Conservation (phyloP, 2,888 invertebrate species). For the Mesorhabditis spiculigera region DNA sequence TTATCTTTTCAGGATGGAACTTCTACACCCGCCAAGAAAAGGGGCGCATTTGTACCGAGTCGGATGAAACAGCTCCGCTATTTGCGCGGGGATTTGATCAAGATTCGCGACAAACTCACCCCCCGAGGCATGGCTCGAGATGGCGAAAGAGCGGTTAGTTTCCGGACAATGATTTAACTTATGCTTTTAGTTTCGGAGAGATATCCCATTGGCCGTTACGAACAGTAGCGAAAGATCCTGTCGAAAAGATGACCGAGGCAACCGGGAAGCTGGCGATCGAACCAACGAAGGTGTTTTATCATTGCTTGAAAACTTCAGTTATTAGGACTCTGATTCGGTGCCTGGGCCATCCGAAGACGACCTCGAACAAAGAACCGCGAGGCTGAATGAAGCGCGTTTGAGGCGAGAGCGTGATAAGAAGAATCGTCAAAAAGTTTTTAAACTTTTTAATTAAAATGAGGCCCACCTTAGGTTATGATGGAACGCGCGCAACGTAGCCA, state of each 20-base stretch:
- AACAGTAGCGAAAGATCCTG: not conserved
- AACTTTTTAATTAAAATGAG: too few species aligned
- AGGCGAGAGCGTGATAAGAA: conserved; percentile 24
- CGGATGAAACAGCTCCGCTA: not conserved
- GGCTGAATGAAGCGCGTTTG: conserved; percentile 24
- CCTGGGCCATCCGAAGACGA: not conserved
- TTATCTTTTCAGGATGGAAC: too few species aligned
- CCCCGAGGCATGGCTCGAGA: not conserved
- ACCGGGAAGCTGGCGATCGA: not conserved
- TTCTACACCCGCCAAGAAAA: not conserved
- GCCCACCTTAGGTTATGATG: too few species aligned
- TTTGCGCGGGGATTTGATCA: not conserved
- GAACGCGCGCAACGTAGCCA: too few species aligned
- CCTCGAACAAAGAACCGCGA: conserved; percentile 35
- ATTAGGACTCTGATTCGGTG: not conserved
- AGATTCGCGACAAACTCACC: not conserved
- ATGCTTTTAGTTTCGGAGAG: not conserved
- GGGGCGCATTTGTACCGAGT: not conserved
- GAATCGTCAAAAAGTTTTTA: conserved; percentile 22
- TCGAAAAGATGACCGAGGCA: not conserved
- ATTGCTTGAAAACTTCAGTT: not conserved
- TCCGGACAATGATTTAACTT: not conserved
- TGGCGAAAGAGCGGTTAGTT: not conserved
- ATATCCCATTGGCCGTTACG: not conserved
- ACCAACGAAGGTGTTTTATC: not conserved